Conservation (phyloP, 1,140 invertebrate species). For the Scaptomyza graminum region DNA sequence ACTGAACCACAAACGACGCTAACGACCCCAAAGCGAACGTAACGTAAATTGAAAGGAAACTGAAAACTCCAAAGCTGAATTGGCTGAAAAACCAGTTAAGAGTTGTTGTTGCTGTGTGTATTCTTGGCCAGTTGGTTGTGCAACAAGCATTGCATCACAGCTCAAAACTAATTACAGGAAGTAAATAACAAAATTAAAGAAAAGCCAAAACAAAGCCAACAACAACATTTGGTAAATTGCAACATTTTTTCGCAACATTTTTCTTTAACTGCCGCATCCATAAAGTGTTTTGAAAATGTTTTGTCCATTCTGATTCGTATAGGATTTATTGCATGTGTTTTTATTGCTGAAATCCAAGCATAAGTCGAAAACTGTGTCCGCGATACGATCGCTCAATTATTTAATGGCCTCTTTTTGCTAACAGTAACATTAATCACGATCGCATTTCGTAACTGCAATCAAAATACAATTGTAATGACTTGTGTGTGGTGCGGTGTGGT, state of each 20-base stretch:
- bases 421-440: slow-evolving; percentile 39
- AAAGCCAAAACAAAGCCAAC: slow-evolving; percentile 3
- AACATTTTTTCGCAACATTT: slow-evolving; percentile 40
- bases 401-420: slow-evolving; percentile 61
- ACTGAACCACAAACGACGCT: slow-evolving; percentile 30
- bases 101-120: slow-evolving; percentile 49
- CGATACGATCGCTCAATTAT: slow-evolving; percentile 24
- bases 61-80: slow-evolving; percentile 38
- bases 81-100: slow-evolving; percentile 70
- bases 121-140: slow-evolving; percentile 79
- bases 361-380: slow-evolving; percentile 15
- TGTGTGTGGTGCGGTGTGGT: background rate
- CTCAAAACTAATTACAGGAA: slow-evolving; percentile 73
- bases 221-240: slow-evolving; percentile 29
- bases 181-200: slow-evolving; percentile 32
- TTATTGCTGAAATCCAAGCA: slow-evolving; percentile 30
- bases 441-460: slow-evolving; percentile 46
- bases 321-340: no score
- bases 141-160: slow-evolving; percentile 73
- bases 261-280: slow-evolving; percentile 27
- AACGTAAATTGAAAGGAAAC: slow-evolving; percentile 51
- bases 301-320: slow-evolving; percentile 5
- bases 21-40: slow-evolving; percentile 17
- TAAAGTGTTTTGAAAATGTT: slow-evolving; percentile 34
- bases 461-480: slow-evolving; percentile 18